Evolutionary conservation across 2,797 vertebrate genomes (phyloP), one percentile per base, ranked within the genome.

Genomic region (Brachymystax lenok): DNA sequence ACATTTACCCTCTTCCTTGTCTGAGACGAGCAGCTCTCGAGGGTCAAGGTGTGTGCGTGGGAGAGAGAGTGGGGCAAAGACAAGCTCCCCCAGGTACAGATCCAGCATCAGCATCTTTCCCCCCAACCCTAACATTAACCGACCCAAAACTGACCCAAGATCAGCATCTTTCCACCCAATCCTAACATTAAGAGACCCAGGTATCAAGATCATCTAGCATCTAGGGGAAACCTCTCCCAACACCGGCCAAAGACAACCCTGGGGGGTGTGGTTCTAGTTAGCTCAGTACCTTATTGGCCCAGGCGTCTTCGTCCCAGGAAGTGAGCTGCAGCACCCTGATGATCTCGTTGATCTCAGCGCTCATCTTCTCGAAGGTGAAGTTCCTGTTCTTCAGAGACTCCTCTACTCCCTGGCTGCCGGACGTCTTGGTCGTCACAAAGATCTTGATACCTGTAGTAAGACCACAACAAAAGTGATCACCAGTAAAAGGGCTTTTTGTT

Each of bases 351-450:
- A 99, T 99, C 91, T 99, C 98, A 0, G 94, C 90, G 40, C 97
- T 99, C 97, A 99, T 99, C 92, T 99, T 99, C 88, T 98, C 97
- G 52, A 98, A 96, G 0, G 98, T 99, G 91, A 98, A 99, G 92
- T 97, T 98, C 2, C 98, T 96, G 90, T 99, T 99, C 93, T 98
- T 99, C 88, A 98, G 89, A 71, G 98, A 96, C 86, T 99, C 98
- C 88, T 99, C 98, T 84, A 99, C 96, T 21, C 98, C 98, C 59
- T 97, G 96, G 88, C 95, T 97, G 86, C 96, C 95, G 21, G 95
- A 96, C 1, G 96, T 98, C 91, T 97, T 98, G 1, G 97, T 99
- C 17, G 97, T 98, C 81, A 99, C 98, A 73, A 96, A 99, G 92
- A 99, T 98, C 90, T 99, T 99, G 88, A 99, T 98, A 77, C 96